These are phyloP conservation scores for Neogale vison DNA, from an alignment of 2,113 vertebrate genomes.

Conservation along the genomic window DNA sequence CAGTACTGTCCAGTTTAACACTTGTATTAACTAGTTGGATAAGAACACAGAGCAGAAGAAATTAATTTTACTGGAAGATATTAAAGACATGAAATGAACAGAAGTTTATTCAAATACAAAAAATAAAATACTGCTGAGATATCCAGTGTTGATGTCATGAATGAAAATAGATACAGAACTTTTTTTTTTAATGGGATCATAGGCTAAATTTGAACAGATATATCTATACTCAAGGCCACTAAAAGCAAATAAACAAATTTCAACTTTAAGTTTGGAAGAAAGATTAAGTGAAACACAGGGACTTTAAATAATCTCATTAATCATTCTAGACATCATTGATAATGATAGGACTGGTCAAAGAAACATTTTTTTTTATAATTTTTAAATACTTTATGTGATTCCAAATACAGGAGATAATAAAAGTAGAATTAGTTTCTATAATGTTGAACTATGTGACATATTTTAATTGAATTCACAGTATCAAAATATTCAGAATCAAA, in stretches of 20 bases:
- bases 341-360: not conserved
- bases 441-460: not conserved
- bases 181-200: not conserved
- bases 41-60: not conserved
- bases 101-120: not conserved
- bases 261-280: not conserved
- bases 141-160: not conserved
- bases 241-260: slow-evolving; percentile 49
- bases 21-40: slow-evolving; percentile 15
- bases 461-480: slow-evolving; percentile 1
- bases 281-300: not conserved
- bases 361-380: not conserved
- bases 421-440: slow-evolving; percentile 12
- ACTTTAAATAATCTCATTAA: slow-evolving; percentile 36
- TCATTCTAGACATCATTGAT: not conserved
- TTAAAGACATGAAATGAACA: not conserved
- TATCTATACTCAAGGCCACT: not conserved
- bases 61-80: slow-evolving; percentile 37
- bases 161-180: slow-evolving; percentile 13
- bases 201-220: not conserved
- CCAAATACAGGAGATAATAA: not conserved
- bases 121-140: not conserved
- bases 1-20: slow-evolving; percentile 20
- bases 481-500: not conserved
- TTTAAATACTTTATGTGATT: slow-evolving; percentile 22